Percentiles rank a stretch among this genome's conserved stretches.
These are phyloP conservation scores for Leuciscus waleckii DNA, from an alignment of 2,797 vertebrate species.

Conservation along the genomic window DNA sequence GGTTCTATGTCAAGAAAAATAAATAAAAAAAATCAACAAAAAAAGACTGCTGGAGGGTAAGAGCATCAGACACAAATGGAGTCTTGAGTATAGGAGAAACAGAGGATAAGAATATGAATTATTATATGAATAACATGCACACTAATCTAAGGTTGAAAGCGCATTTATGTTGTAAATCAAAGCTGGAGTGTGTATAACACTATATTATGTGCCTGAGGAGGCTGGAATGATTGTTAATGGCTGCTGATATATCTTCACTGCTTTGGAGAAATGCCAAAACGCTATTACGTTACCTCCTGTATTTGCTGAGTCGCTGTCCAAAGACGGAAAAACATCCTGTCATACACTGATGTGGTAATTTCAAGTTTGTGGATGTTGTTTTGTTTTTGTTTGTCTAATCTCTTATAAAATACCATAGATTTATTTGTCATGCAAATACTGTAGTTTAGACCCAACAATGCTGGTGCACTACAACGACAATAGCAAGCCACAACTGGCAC, in stretches of 20 bases:
- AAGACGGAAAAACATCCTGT: constrained; percentile 16
- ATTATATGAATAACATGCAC: not conserved
- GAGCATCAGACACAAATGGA: not conserved
- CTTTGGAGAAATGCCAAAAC: constrained; percentile 20
- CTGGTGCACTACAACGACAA: not conserved
- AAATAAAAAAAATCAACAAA: not conserved
- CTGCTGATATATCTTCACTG: constrained; percentile 19
- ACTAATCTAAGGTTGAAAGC: not conserved
- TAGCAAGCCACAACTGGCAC: not conserved
- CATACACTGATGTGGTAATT: constrained; percentile 3
- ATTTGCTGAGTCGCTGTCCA: constrained; percentile 26
- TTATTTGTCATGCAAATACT: constrained; percentile 1
- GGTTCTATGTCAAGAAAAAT: not conserved
- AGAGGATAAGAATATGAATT: not conserved
- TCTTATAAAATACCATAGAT: not conserved
- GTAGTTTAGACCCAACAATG: not conserved
- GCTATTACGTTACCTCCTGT: constrained; percentile 19
- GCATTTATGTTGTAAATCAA: not conserved
- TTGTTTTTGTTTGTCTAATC: not conserved
- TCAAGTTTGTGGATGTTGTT: constrained; percentile 2
- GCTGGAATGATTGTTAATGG: constrained; percentile 20
- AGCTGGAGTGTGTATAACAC: constrained; percentile 14
- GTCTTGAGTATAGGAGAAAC: constrained; percentile 10
- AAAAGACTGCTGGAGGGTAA: not conserved
- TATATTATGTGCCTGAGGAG: constrained; percentile 10